Conservation (phyloP, 2,888 invertebrate genomes). For the Diplazon laetatorius region DNA sequence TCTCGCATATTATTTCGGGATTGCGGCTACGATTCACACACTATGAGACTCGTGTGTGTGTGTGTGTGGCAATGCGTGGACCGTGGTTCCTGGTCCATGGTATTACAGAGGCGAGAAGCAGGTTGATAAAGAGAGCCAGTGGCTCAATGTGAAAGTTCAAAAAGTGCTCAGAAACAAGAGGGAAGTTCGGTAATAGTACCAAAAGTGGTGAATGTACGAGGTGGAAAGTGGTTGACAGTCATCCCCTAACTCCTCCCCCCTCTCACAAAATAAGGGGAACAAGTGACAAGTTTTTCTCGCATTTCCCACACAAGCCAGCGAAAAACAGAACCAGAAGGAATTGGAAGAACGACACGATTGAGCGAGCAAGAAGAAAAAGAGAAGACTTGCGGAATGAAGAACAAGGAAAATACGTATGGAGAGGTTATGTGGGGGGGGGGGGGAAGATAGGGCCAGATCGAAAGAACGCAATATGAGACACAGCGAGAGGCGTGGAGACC, state of each 20-base stretch:
- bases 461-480: conserved; percentile 3
- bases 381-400: conserved; percentile 2
- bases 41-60: neutral
- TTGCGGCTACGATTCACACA: neutral
- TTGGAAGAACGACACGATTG: neutral
- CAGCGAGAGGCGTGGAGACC: too few relatives aligned
- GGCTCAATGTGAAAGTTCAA: conserved; percentile 49
- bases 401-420: neutral
- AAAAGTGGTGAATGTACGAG: neutral
- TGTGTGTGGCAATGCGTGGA: neutral
- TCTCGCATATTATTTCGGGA: neutral
- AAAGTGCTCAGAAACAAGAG: conserved; percentile 41
- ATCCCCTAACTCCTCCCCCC: conserved; percentile 25
- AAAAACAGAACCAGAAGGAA: neutral
- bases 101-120: conserved; percentile 31
- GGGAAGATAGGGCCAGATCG: conserved; percentile 14
- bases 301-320: conserved; percentile 1
- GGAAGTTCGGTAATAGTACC: conserved; percentile 11
- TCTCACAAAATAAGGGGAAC: too few relatives aligned
- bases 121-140: conserved; percentile 44
- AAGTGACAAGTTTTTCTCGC: conserved; percentile 57
- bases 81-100: neutral
- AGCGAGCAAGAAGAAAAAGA: conserved; percentile 2
- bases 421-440: conserved; percentile 4
- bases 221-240: conserved; percentile 2